Evolutionary conservation across 2,888 invertebrate genomes (phyloP), one percentile per base, ranked within the genome.

Genomic region (Thumatha senex): DNA sequence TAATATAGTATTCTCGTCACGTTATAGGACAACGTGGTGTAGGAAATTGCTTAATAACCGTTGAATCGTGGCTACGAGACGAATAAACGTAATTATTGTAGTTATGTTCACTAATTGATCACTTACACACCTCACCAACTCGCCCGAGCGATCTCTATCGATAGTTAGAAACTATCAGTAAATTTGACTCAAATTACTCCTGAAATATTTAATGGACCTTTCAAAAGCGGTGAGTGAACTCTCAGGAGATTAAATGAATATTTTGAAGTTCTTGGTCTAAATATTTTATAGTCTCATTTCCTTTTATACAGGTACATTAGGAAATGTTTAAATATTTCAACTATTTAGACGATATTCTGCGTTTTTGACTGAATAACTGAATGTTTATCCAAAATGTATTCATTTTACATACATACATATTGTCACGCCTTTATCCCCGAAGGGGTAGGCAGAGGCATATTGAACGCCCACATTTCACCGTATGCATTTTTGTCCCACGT

Each of bases 1-100:
- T 58, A 44, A 51, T 56, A 50, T 50, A 65, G 56, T 61, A 67
- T 67, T 61, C 63, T 29, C 33, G 46, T 50, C 63, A 63, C 63
- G 60, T 58, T 51, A 54, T 56, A 51, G 29, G 31, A 40, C 10
- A 43, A 38, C 31, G 43, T 43, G 39, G 43, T 43, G 39, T 13
- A 40, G 40, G 39, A 63, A 58, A 47, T 56, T 48, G 49, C 40
- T 53, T 46, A 57, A 55, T 63, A 63, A 56, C 54, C 44, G 24
- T 11, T 38, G 31, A 50, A 40, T 50, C 38, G 48, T 50, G 46
- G 51, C 59, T 49, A 24, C 34, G 34, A 43, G 43, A 44, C 24
- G 44, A 11, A 44, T 13, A 34, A 46, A 55, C 49, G 46, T 65
- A 52, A 65, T 66, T 65, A 66, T 45, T 40, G 39, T 47, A 48